These are phyloP conservation scores for Uropetala carovei DNA, from an alignment of 2,888 invertebrate species.

Conservation along the genomic window DNA sequence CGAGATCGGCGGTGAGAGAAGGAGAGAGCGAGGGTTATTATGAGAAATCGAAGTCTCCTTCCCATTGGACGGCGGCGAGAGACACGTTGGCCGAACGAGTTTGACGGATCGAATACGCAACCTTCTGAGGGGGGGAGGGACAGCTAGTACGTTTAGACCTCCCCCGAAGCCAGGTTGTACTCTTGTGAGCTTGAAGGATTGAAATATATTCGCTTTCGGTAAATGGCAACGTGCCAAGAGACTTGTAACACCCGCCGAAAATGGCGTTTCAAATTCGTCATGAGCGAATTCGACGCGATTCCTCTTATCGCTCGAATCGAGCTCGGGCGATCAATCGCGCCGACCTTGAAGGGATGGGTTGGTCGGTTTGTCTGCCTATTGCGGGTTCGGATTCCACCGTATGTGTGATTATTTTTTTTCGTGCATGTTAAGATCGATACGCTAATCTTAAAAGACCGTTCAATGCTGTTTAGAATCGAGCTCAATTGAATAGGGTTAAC, in stretches of 20 bases:
- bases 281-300: not conserved
- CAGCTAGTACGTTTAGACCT: no score
- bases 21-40: not conserved
- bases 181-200: not conserved
- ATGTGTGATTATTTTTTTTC: no score
- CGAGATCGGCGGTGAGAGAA: not conserved
- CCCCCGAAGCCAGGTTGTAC: no score
- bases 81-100: not conserved
- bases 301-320: not conserved
- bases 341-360: no score
- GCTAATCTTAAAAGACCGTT: no score
- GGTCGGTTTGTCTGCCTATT: no score
- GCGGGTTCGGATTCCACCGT: no score
- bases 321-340: no score
- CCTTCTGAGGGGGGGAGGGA: not conserved
- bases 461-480: no score
- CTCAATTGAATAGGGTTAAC: no score
- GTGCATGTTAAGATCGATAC: no score
- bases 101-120: not conserved
- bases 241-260: not conserved
- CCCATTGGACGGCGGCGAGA: not conserved
- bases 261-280: not conserved
- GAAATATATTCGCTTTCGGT: not conserved
- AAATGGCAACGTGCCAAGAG: not conserved
- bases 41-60: constrained; percentile 7